Conservation (phyloP, 2,888 invertebrate species). For the Hemaris fuciformis region DNA sequence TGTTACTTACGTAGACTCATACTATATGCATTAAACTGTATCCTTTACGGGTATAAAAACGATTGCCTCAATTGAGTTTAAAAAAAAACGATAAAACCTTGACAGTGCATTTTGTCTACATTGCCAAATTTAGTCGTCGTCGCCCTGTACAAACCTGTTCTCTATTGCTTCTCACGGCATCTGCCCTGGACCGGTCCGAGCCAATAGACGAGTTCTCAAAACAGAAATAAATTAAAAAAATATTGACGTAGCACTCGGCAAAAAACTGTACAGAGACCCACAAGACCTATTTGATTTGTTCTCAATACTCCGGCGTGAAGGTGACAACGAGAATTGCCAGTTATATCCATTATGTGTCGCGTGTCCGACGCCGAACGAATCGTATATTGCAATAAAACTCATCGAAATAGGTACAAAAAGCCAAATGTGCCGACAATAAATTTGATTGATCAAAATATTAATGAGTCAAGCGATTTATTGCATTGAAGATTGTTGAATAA, state of each 20-base stretch:
- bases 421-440: background rate
- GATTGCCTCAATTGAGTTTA: background rate
- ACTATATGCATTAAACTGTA: background rate
- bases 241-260: constrained; percentile 27
- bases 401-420: background rate
- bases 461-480: background rate
- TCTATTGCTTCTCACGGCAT: constrained; percentile 46
- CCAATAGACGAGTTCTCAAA: constrained; percentile 36
- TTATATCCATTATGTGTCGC: constrained; percentile 23
- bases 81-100: constrained; percentile 33
- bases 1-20: too few species aligned
- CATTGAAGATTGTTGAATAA: background rate
- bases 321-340: constrained; percentile 21
- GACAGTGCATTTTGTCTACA: constrained; percentile 50
- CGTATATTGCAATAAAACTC: background rate
- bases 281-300: constrained; percentile 26
- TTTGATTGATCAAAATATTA: constrained; percentile 13
- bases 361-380: background rate
- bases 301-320: constrained; percentile 24
- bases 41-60: background rate
- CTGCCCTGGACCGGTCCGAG: constrained; percentile 57
- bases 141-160: constrained; percentile 58
- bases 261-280: constrained; percentile 17
- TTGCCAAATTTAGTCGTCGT: constrained; percentile 50
- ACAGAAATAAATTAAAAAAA: constrained; percentile 47